Conservation (phyloP, 2,888 invertebrate species). For the Lepas anatifera region DNA sequence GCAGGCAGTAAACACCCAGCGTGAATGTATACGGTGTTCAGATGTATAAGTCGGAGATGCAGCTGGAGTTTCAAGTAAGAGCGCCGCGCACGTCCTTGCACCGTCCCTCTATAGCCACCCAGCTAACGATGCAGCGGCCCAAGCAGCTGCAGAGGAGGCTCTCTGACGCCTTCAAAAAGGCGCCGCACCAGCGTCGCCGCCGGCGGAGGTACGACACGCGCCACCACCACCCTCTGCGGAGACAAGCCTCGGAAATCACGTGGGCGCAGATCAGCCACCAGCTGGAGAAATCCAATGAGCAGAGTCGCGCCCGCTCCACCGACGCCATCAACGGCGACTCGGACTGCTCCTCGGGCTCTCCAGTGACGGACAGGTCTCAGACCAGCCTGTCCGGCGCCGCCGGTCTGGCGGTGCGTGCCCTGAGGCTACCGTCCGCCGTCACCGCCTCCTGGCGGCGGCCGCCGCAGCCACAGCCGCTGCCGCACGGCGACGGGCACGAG, state of each 20-base stretch:
- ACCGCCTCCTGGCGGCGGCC: neutral
- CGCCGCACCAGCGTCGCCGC: neutral
- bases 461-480: neutral
- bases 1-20: too few relatives aligned
- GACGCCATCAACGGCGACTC: neutral
- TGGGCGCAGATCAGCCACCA: constrained; percentile 4
- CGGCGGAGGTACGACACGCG: neutral
- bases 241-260: neutral
- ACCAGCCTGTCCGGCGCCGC: neutral
- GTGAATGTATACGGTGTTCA: too few relatives aligned
- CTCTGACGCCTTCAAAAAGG: neutral
- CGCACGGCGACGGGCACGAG: too few relatives aligned
- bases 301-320: neutral
- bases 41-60: constrained; percentile 11
- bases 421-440: neutral
- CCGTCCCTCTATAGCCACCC: constrained; percentile 1
- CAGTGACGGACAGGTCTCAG: neutral
- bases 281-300: neutral
- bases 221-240: neutral
- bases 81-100: constrained; percentile 1
- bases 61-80: constrained; percentile 2
- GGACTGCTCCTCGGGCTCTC: constrained; percentile 2
- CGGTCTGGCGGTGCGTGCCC: neutral
- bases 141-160: constrained; percentile 1
- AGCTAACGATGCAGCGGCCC: constrained; percentile 5